A percentile compares a stretch with the other conserved stretches of the same genome.
Evolutionary conservation across 2,888 invertebrate genomes (phyloP).

Genomic region (Lasioglossum pauxillum): DNA sequence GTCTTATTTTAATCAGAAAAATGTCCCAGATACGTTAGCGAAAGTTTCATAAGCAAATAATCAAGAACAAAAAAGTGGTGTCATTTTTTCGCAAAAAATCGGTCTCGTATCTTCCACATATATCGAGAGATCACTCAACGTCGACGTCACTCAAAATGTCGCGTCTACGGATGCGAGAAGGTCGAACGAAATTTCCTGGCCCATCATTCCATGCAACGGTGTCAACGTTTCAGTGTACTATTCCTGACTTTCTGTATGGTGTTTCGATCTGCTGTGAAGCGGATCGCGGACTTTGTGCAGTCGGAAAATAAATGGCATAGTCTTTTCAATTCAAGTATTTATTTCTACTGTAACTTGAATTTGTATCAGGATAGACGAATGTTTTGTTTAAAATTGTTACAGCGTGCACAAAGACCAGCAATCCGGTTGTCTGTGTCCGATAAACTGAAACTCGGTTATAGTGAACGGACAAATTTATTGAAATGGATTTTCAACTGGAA

Average conservation of each 20-base stretch:
- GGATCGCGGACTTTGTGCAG: not conserved
- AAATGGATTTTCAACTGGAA: not conserved
- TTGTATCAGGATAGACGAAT: not conserved
- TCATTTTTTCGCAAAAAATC: not conserved
- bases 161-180: not conserved
- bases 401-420: not conserved
- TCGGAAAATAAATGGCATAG: not conserved
- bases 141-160: not conserved
- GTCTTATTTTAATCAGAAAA: not conserved
- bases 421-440: not conserved
- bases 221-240: conserved; percentile 23
- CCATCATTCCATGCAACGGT: conserved; percentile 8
- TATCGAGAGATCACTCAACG: not conserved
- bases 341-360: not conserved
- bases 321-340: not conserved
- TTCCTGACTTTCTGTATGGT: not conserved
- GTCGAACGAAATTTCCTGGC: not conserved
- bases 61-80: not conserved
- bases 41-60: not conserved
- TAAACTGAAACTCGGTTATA: not conserved
- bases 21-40: not conserved
- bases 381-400: not conserved
- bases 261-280: not conserved
- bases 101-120: not conserved
- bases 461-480: not conserved